Evolutionary conservation across 2,888 invertebrate genomes (phyloP).

Genomic region (Agapetus fuscipes): DNA sequence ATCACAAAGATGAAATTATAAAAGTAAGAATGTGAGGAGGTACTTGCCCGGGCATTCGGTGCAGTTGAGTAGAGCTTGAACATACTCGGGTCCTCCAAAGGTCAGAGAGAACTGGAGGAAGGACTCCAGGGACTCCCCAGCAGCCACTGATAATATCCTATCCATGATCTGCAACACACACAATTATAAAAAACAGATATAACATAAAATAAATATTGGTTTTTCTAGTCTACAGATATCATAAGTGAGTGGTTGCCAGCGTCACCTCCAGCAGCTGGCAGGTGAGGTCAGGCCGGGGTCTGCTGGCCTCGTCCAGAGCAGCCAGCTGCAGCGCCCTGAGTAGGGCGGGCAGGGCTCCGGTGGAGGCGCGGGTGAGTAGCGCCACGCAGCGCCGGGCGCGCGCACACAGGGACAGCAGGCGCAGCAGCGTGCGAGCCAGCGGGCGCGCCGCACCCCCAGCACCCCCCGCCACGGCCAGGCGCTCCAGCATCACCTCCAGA

Average conservation of each 20-base stretch:
- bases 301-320: slow-evolving; percentile 49
- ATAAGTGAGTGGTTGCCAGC: too few relatives aligned
- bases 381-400: slow-evolving; percentile 86
- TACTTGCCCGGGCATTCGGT: slow-evolving; percentile 57
- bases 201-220: too few relatives aligned
- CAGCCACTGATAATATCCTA: slow-evolving; percentile 83
- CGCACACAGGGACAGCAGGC: slow-evolving; percentile 80
- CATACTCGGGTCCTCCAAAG: slow-evolving; percentile 83
- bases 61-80: slow-evolving; percentile 72
- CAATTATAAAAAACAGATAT: background rate
- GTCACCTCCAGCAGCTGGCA: slow-evolving; percentile 82
- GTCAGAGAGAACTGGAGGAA: slow-evolving; percentile 82
- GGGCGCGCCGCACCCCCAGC: slow-evolving; percentile 82
- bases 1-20: background rate
- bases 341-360: slow-evolving; percentile 74
- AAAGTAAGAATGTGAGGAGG: background rate
- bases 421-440: slow-evolving; percentile 79
- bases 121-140: slow-evolving; percentile 71
- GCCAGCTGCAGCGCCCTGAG: slow-evolving; percentile 73
- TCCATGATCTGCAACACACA: slow-evolving; percentile 71
- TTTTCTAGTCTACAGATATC: too few relatives aligned
- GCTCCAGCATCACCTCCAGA: slow-evolving; percentile 68
- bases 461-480: slow-evolving; percentile 69
- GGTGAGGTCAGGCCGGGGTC: slow-evolving; percentile 67
- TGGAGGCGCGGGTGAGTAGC: slow-evolving; percentile 75